Evolutionary conservation across 2,113 vertebrate species (phyloP), one percentile per base, ranked within the genome.

Genomic region (Chloroceryle aenea): DNA sequence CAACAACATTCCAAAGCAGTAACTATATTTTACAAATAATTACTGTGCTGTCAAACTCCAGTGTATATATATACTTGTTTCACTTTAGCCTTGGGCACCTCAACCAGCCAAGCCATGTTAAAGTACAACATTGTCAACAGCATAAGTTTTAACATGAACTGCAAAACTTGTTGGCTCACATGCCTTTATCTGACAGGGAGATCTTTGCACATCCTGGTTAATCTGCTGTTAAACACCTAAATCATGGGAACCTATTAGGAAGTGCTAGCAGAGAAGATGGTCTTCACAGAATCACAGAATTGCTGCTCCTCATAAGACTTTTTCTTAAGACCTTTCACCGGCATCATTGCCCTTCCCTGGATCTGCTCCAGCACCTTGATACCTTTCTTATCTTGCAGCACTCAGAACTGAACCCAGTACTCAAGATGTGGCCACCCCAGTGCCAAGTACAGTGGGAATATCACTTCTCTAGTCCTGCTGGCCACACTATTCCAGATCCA

Each of bases 91-190:
- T 48, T 26, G 21, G 40, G 29, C 13, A 34, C 14, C 43, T 76
- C 32, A 72, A 40, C 9, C 47, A 23, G 26, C 29, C 40, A 61
- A 69, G 27, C 8, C 22, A 18, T 3, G 3, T 27, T 30, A n/a
- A 79, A 63, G 14, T 43, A 45, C 16, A 76, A 6, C 6, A 69
- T 83, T 56, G 12, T 64, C 56, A 90, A 13, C 0, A 9, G 32
- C 0, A 0, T 18, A 52, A 38, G 5, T 61, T 85, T 61, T 56
- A 71, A 59, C 3, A 8, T 5, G 4, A 10, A n/a, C 21, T 48
- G 64, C 63, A 76, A 53, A 92, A 80, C 10, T 16, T 85, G 6
- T 42, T 15, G 26, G 2, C 13, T 66, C 6, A 40, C 16, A 14
- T 7, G 38, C 3, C 3, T 43, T 75, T 62, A 42, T 29, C 21